A percentile compares a stretch with the other conserved stretches of the same genome.
These are phyloP conservation scores for Rhadinocentrus ornatus DNA, from an alignment of 2,797 vertebrate species.

Conservation along the genomic window DNA sequence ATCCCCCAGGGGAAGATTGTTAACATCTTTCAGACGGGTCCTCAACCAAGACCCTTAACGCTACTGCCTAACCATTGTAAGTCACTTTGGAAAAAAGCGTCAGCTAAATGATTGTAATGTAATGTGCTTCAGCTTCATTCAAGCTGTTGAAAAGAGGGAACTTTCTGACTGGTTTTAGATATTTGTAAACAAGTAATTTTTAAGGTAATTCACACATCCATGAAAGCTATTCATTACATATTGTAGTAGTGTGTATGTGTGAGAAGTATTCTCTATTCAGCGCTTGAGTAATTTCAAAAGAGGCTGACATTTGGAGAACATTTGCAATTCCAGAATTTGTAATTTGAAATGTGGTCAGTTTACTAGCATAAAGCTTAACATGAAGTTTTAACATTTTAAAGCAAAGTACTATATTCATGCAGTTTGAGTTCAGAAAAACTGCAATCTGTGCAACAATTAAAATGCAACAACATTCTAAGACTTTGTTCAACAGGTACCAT, in stretches of 20 bases:
- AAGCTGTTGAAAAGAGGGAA: not conserved
- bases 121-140: slow-evolving; percentile 5
- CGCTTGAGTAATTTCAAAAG: slow-evolving; percentile 41
- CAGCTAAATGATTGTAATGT: too few relatives aligned
- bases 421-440: slow-evolving; percentile 53
- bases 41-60: too few relatives aligned
- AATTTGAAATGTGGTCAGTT: slow-evolving; percentile 60
- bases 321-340: slow-evolving; percentile 60
- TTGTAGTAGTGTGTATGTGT: not conserved
- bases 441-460: slow-evolving; percentile 43
- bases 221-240: slow-evolving; percentile 13
- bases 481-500: slow-evolving; percentile 21
- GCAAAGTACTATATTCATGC: slow-evolving; percentile 55
- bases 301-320: slow-evolving; percentile 62
- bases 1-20: too few relatives aligned
- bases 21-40: too few relatives aligned
- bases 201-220: slow-evolving; percentile 23
- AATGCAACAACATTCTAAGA: slow-evolving; percentile 9
- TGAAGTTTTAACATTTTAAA: slow-evolving; percentile 48
- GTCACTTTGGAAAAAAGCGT: too few relatives aligned
- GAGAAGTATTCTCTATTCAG: slow-evolving; percentile 26
- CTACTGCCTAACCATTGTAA: too few relatives aligned
- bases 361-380: slow-evolving; percentile 42
- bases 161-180: not conserved
- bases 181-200: slow-evolving; percentile 38